Evolutionary conservation across 2,797 vertebrate genomes (phyloP), one percentile per base, ranked within the genome.

Genomic region (Periparus ater): DNA sequence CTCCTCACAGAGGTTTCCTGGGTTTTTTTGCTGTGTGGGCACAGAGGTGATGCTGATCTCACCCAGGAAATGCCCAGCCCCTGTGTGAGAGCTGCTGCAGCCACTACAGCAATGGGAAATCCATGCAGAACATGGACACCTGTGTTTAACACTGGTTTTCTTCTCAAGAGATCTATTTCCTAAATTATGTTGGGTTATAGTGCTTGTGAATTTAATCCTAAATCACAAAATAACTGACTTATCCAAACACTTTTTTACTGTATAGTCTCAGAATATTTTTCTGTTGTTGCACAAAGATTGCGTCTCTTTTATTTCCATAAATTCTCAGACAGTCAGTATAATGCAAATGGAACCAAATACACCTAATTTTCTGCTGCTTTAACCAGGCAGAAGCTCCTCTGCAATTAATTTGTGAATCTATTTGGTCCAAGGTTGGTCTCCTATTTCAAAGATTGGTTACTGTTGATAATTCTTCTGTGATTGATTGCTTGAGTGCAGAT

Each of bases 401-500:
- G 32, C 80, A 92, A 91, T 88, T 84, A 90, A 58, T 73, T 73
- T 55, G 51, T 67, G 32, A 93, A 79, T 65, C 80, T 55, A 5
- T 93, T 53, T 87, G 85, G 67, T 79, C 76, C 55, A 70, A 82
- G 79, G 55, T 81, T 81, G 57, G 42, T 85, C 48, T 92, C 71
- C 45, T 54, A 1, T 94, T 88, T 94, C 94, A 85, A 54, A 91
- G 77, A 79, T 34, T 55, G 63, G 73, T 86, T 86, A 16, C 79
- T 79, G 48, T 57, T 45, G 32, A 20, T 92, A 90, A 78, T 70
- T 78, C 71, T 34, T 55, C 30, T 58, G 45, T 76, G 83, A 91
- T 48, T 79, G 76, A 91, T 94, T 68, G 48, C 38, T 77, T 77
- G 61, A 85, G 61, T 87, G 83, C 42, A 75, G 88, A 54, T 94